Evolutionary conservation across 2,797 vertebrate species (phyloP).

Genomic region (Arrhamphus sclerolepis): DNA sequence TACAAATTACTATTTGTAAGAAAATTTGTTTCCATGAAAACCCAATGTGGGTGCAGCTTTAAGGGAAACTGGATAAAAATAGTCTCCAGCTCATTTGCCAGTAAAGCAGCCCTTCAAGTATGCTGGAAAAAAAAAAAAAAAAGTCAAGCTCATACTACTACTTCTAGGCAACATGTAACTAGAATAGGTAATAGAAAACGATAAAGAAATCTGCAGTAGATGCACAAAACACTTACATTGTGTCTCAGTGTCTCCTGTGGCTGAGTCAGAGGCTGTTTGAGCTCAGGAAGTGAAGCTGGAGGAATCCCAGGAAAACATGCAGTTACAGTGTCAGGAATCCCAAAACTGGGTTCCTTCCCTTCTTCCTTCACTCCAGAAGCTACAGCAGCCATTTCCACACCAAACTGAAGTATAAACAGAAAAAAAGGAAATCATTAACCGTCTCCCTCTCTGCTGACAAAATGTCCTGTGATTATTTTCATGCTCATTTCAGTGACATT

Average conservation of each 20-base stretch:
- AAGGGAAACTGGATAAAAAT: slow-evolving; percentile 13
- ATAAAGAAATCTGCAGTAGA: background rate
- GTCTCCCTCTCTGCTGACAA: background rate
- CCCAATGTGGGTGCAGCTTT: slow-evolving; percentile 1
- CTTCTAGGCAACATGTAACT: background rate
- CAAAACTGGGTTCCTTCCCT: slow-evolving; percentile 20
- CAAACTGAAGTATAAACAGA: slow-evolving; percentile 43
- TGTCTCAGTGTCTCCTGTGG: slow-evolving; percentile 28
- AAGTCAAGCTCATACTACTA: background rate
- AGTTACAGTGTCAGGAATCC: slow-evolving; percentile 31
- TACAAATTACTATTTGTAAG: slow-evolving; percentile 3
- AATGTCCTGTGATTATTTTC: background rate
- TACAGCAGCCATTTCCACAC: slow-evolving; percentile 40
- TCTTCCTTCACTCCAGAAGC: slow-evolving; percentile 29
- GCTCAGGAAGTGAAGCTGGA: slow-evolving; percentile 24
- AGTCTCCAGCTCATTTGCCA: slow-evolving; percentile 14
- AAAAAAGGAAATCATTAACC: slow-evolving; percentile 1
- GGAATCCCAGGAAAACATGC: slow-evolving; percentile 49
- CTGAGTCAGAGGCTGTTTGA: slow-evolving; percentile 27
- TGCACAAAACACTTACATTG: slow-evolving; percentile 55
- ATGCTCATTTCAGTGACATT: background rate
- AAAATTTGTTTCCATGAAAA: slow-evolving; percentile 6
- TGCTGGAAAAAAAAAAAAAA: too few species aligned
- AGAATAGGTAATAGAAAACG: slow-evolving; percentile 4
- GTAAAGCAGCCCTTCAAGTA: background rate